Evolutionary conservation across 2,113 vertebrate species (phyloP).

Genomic region (Lepisosteus oculatus): DNA sequence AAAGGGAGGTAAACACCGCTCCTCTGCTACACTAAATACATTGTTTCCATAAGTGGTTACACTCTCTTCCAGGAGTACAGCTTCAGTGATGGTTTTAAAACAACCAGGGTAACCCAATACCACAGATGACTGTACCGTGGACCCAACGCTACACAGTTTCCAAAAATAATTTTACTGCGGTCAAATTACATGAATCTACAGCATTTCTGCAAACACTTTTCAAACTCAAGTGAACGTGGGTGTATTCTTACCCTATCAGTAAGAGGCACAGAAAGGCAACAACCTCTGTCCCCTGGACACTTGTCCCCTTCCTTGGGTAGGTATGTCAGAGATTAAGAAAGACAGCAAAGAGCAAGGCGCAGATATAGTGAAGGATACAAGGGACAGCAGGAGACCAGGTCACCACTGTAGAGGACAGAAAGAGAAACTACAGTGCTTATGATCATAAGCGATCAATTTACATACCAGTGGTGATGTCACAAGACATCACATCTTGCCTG

Average conservation of each 20-base stretch:
- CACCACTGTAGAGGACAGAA: neutral
- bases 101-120: too few species aligned
- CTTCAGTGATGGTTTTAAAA: too few species aligned
- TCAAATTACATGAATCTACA: too few species aligned
- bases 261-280: conserved; percentile 11
- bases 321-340: too few species aligned
- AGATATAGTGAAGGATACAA: neutral
- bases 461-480: neutral
- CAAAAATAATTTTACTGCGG: too few species aligned
- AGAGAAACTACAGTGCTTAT: neutral
- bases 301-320: neutral
- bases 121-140: too few species aligned
- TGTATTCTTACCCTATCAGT: conserved; percentile 14
- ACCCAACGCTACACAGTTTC: too few species aligned
- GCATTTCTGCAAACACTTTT: too few species aligned
- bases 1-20: too few species aligned
- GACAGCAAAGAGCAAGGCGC: neutral
- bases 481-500: conserved; percentile 20
- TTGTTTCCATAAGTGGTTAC: too few species aligned
- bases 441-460: neutral
- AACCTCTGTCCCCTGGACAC: conserved; percentile 6
- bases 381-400: neutral
- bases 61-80: too few species aligned
- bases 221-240: neutral
- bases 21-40: too few species aligned